Conservation (phyloP, 2,797 vertebrate species). For the Hippoglossus hippoglossus region DNA sequence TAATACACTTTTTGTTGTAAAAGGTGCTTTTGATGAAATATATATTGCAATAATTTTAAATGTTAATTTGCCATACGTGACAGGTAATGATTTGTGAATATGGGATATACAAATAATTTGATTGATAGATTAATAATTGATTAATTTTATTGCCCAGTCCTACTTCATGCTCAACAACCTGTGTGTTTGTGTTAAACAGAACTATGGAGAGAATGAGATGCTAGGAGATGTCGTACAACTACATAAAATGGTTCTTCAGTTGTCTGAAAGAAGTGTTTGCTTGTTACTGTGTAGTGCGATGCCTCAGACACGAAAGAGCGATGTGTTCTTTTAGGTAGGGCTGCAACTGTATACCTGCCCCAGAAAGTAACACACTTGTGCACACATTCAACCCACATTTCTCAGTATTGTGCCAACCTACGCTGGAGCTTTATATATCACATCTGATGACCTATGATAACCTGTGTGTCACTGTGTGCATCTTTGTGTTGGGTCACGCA, state of each 20-base stretch:
- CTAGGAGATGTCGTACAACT: background rate
- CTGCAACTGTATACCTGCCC: no score
- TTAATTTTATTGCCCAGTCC: no score
- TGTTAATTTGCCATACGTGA: no score
- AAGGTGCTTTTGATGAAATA: background rate
- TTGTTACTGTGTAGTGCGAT: no score
- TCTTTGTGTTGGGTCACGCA: background rate
- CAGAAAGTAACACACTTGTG: background rate
- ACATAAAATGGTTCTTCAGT: constrained; percentile 12
- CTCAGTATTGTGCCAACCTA: constrained; percentile 12
- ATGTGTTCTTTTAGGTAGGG: background rate
- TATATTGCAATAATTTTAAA: no score
- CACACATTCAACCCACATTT: constrained; percentile 7
- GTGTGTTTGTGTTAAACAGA: constrained; percentile 11
- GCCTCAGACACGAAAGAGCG: background rate
- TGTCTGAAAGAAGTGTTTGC: constrained; percentile 1
- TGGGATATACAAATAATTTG: no score
- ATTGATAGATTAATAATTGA: no score
- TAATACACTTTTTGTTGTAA: background rate
- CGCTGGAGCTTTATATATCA: constrained; percentile 2
- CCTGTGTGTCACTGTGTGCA: background rate
- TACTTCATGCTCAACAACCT: constrained; percentile 31
- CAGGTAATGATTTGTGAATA: no score
- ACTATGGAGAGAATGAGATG: constrained; percentile 23
- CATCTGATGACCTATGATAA: constrained; percentile 12